Evolutionary conservation across 2,113 vertebrate genomes (phyloP).

Genomic region (Ardeotis arabs): DNA sequence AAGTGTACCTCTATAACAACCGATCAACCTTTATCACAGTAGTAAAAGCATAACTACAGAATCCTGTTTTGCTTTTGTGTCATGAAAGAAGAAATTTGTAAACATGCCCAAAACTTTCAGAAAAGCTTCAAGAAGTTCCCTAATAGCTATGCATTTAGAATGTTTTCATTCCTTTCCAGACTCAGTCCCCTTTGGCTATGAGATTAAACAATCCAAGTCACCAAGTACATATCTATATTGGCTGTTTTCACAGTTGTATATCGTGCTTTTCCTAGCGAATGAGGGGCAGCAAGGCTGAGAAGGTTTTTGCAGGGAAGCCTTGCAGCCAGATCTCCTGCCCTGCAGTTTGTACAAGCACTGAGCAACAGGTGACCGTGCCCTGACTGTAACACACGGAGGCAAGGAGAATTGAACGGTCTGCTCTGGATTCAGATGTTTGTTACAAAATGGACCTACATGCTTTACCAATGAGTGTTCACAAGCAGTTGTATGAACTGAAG

Average conservation of each 20-base stretch:
- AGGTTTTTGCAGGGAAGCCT: neutral
- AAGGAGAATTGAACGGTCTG: neutral
- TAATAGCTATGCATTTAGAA: neutral
- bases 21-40: neutral
- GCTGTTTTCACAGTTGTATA: neutral
- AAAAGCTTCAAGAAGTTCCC: neutral
- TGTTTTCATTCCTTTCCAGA: neutral
- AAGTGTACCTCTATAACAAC: neutral
- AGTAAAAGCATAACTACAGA: neutral
- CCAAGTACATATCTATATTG: neutral
- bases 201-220: neutral
- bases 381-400: neutral
- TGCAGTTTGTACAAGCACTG: neutral
- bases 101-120: neutral
- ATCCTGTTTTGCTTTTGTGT: neutral
- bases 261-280: neutral
- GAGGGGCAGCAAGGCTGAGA: neutral
- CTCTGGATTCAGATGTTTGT: neutral
- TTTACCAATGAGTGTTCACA: neutral
- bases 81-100: neutral
- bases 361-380: neutral
- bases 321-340: neutral
- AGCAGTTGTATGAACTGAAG: neutral
- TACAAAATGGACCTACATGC: accelerated
- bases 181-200: neutral